Base-by-base conservation (phyloP, 2,113 vertebrate species). In the Lophura nycthemera region DNA sequence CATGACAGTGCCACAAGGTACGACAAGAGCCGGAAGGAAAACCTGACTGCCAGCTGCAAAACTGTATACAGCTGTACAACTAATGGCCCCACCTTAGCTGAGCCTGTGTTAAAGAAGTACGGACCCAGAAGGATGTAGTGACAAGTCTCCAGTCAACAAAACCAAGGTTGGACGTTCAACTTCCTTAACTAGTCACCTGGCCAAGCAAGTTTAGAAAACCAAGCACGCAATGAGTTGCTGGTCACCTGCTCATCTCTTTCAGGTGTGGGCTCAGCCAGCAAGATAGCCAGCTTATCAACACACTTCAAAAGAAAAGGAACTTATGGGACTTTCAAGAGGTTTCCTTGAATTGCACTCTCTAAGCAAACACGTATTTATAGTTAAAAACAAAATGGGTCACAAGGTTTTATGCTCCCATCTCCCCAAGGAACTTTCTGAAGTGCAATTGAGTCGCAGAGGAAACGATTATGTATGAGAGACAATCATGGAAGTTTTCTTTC, bases 401-500 rank as follows among this genome's bases (percentile, higher is more conserved):
- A 30, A 73, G 40, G 66, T 70, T 91, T 86, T 82, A 72, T 13
- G 73, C 40, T 89, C 50, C 85, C 50, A 42, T 72, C 88, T 76
- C 45, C 63, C 69, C 57, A 93, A 76, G 34, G 52, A 69, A 92
- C 57, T 83, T 82, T 45, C 15, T 90, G 59, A 96, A 96, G 38
- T 78, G 43, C 50, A 70, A 76, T 11, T 11, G 17, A 74, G 63
- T 78, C 65, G 71, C 75, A 85, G 79, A 94, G 92, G 91, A 86
- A 92, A 83, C 9, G 1, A 71, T 48, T 66, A 48, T 20, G 59
- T 75, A 61, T 48, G 57, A 93, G n/a, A 86, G 83, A 88, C 89
- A 92, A 86, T 93, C 24, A 19, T 29, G 43, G 88, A 79, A 18
- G 1, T 73, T 95, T 92, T 90, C 63, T 83, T 96, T 96, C 95